phyloP scores from a whole-genome alignment of 2,888 invertebrate species.

The Drosophila picticornis region DNA sequence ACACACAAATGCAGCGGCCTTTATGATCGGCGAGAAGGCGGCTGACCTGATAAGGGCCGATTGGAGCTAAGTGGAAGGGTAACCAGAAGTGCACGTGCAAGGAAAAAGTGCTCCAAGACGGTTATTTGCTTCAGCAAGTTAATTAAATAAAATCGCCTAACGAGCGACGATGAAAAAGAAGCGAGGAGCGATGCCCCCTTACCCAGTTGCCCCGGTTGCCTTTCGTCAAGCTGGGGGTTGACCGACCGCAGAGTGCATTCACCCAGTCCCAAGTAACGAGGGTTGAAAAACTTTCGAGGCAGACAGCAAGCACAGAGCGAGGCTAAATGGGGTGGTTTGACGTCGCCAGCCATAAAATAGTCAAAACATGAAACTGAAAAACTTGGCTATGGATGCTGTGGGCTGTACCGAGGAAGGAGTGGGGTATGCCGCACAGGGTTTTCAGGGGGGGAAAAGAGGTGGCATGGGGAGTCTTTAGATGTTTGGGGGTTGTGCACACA shows the following conservation, averaged over 20 bases:
- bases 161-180: conserved; percentile 20
- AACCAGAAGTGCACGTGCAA: conserved; percentile 2
- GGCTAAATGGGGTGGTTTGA: conserved; percentile 65
- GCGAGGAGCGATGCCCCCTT: conserved; percentile 5
- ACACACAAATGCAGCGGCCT: conserved; percentile 89
- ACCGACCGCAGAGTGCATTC: conserved; percentile 70
- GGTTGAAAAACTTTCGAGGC: conserved; percentile 65
- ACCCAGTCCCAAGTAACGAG: conserved; percentile 58
- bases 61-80: conserved; percentile 44
- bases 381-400: conserved; percentile 50
- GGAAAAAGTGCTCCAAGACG: conserved; percentile 16
- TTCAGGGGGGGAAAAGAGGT: conserved; percentile 5
- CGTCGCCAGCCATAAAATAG: conserved; percentile 52
- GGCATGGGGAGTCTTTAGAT: not conserved
- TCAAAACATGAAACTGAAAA: conserved; percentile 60
- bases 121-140: conserved; percentile 59
- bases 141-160: conserved; percentile 73
- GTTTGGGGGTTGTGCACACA: conserved; percentile 56
- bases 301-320: conserved; percentile 22
- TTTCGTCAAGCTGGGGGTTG: conserved; percentile 50
- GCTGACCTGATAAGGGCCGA: conserved; percentile 87
- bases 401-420: conserved; percentile 45
- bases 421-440: not conserved
- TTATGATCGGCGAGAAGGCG: conserved; percentile 90
- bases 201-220: conserved; percentile 11